Conservation (phyloP, 2,888 invertebrate genomes). For the Digitonthophagus gazella region DNA sequence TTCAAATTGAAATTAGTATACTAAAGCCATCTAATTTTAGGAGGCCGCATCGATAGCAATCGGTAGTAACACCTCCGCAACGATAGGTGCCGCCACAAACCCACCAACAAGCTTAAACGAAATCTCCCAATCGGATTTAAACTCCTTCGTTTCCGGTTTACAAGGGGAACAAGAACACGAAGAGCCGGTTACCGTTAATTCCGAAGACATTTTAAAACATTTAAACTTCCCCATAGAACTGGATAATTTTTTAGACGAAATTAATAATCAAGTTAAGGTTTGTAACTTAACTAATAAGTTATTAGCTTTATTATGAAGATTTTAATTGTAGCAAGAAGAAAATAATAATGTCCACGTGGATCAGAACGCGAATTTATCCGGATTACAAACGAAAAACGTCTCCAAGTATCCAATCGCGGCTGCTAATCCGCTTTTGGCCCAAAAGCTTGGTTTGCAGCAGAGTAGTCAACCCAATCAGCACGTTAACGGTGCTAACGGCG, state of each 20-base stretch:
- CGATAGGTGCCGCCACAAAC: slow-evolving; percentile 37
- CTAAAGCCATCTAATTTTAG: slow-evolving; percentile 47
- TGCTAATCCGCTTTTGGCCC: slow-evolving; percentile 82
- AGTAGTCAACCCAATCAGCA: background rate
- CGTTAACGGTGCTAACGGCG: slow-evolving; percentile 43
- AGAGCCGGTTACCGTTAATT: slow-evolving; percentile 52
- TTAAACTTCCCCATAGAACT: slow-evolving; percentile 84
- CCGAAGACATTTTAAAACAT: slow-evolving; percentile 79
- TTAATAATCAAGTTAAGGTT: slow-evolving; percentile 73
- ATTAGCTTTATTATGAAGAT: background rate
- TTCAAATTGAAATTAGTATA: background rate
- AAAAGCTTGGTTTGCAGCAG: slow-evolving; percentile 62
- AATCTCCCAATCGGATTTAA: slow-evolving; percentile 69
- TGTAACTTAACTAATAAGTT: slow-evolving; percentile 22
- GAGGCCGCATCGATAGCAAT: slow-evolving; percentile 62
- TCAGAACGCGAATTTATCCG: slow-evolving; percentile 34
- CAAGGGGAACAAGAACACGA: slow-evolving; percentile 49
- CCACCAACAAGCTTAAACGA: slow-evolving; percentile 51
- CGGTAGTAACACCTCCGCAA: slow-evolving; percentile 56
- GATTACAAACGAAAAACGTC: slow-evolving; percentile 42
- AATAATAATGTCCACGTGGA: slow-evolving; percentile 50
- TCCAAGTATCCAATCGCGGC: slow-evolving; percentile 75
- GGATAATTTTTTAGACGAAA: slow-evolving; percentile 77
- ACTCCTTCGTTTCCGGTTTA: slow-evolving; percentile 66
- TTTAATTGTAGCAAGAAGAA: slow-evolving; percentile 52